Evolutionary conservation across 2,113 vertebrate genomes (phyloP).

Genomic region (Illadopsis cleaveri): DNA sequence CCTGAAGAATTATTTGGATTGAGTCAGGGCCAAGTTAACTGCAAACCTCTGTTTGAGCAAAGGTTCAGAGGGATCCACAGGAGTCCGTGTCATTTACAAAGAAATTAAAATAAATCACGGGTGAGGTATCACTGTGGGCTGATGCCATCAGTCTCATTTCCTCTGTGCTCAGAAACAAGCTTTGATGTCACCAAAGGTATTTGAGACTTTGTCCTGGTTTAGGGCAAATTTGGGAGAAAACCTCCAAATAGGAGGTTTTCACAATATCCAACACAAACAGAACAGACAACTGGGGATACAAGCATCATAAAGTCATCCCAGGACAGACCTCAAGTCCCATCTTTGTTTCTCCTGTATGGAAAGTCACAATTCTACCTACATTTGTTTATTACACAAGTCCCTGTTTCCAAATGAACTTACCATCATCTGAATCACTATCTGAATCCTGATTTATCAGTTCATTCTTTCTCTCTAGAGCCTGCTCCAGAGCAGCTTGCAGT

Average conservation of each 20-base stretch:
- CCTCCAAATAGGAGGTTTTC: no score
- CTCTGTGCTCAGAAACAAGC: not conserved
- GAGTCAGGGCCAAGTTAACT: not conserved
- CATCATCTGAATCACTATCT: constrained; percentile 98
- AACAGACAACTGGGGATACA: no score
- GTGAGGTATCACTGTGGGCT: not conserved
- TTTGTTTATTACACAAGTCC: not conserved
- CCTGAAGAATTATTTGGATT: not conserved
- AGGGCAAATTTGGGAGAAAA: no score
- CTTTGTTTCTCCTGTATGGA: not conserved
- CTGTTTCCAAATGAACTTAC: constrained; percentile 72
- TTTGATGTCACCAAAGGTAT: not conserved
- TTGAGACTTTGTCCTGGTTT: no score
- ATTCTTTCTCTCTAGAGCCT: constrained; percentile 93
- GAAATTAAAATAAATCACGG: not conserved
- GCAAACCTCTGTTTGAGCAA: not conserved
- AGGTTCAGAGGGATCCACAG: not conserved
- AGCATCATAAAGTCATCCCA: no score
- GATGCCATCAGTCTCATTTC: not conserved
- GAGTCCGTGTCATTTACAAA: not conserved
- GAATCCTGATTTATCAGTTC: constrained; percentile 96
- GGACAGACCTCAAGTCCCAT: not conserved
- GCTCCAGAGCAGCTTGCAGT: constrained; percentile 95
- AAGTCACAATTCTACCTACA: not conserved
- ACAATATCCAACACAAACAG: no score